A percentile compares a stretch with the other conserved stretches of the same genome.
Conservation (phyloP, 30 jellyfish, hydroid and myxozoan genomes). For the Chironex yamaguchii region DNA sequence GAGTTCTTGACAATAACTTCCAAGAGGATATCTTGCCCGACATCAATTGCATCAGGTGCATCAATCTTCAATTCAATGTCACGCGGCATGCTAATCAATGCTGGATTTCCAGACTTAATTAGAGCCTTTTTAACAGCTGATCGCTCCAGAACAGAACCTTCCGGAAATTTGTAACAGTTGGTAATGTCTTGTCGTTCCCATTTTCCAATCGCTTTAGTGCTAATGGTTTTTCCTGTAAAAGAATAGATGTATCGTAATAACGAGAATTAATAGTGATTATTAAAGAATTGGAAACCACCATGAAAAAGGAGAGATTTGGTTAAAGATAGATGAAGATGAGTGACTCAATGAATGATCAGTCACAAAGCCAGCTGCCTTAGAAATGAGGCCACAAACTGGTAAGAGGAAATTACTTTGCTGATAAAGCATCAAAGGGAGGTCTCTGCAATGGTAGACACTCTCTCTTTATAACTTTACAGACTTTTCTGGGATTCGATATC, state of each 20-base stretch:
- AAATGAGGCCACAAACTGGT: too few species aligned
- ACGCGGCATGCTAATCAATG: slow-evolving; percentile 51
- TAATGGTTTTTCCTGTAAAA: slow-evolving; percentile 73
- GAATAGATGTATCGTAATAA: not conserved
- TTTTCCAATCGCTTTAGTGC: slow-evolving; percentile 90
- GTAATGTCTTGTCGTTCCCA: slow-evolving; percentile 78
- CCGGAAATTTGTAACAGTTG: slow-evolving; percentile 80
- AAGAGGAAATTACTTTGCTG: too few species aligned
- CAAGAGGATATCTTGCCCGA: slow-evolving; percentile 79
- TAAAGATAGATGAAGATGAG: too few species aligned
- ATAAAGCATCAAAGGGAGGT: too few species aligned
- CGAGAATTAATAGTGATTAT: not conserved
- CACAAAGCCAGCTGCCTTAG: too few species aligned
- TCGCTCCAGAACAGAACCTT: slow-evolving; percentile 78
- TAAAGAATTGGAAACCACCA: too few species aligned
- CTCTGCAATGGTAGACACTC: too few species aligned
- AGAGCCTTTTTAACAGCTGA: slow-evolving; percentile 88
- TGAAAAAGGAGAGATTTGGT: too few species aligned
- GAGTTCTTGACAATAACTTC: slow-evolving; percentile 66
- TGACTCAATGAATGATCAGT: too few species aligned
- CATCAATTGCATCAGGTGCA: slow-evolving; percentile 49
- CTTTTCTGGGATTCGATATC: too few species aligned
- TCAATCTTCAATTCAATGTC: slow-evolving; percentile 70
- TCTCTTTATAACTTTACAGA: too few species aligned
- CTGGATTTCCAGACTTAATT: slow-evolving; percentile 63